phyloP scores from a whole-genome alignment of 2,888 invertebrate species.

The Callyntrura guangdongensis region DNA sequence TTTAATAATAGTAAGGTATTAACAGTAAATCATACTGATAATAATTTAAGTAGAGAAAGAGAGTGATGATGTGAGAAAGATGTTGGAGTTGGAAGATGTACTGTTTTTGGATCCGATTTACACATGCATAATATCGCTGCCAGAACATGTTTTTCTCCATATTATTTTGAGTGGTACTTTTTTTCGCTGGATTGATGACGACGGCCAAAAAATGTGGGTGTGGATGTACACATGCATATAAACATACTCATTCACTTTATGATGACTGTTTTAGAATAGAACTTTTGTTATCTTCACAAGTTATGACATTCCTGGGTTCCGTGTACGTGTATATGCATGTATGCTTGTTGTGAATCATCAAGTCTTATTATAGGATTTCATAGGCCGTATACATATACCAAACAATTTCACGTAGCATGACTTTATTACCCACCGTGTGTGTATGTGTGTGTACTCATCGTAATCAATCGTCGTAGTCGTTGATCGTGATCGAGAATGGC shows the following conservation, averaged over 20 bases:
- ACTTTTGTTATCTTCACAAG: conserved; percentile 28
- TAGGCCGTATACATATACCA: not conserved
- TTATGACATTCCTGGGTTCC: conserved; percentile 57
- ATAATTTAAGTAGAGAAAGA: too few relatives aligned
- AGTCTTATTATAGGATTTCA: not conserved
- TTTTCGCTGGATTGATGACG: not conserved
- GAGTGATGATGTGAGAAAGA: too few relatives aligned
- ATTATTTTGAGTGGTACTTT: not conserved
- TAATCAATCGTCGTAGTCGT: conserved; percentile 2
- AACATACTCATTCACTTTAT: conserved; percentile 23
- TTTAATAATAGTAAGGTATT: too few relatives aligned
- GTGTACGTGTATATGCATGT: conserved; percentile 47
- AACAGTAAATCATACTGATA: not conserved
- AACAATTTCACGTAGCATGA: not conserved
- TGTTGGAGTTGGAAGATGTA: too few relatives aligned
- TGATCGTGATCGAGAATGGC: conserved; percentile 39
- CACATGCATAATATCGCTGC: too few relatives aligned
- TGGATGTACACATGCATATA: conserved; percentile 18
- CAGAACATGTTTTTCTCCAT: too few relatives aligned
- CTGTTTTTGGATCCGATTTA: too few relatives aligned
- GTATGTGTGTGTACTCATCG: not conserved
- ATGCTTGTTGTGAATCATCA: conserved; percentile 1
- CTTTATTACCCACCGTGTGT: not conserved
- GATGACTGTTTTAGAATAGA: conserved; percentile 33
- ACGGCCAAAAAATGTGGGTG: conserved; percentile 60